Conservation (phyloP, 2,888 invertebrate genomes). For the Seira sanloemensis region DNA sequence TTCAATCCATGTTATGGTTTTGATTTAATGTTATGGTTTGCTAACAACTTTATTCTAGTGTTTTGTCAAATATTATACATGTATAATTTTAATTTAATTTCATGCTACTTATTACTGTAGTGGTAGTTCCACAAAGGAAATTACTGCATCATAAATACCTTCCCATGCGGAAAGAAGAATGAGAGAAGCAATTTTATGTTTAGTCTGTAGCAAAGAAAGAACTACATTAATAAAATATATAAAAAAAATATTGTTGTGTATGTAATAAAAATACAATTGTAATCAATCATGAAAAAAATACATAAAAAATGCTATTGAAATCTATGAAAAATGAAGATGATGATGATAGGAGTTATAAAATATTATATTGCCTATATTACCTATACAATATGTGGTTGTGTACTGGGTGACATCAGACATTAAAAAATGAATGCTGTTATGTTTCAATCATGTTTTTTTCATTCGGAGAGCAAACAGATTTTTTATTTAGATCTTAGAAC, state of each 20-base stretch:
- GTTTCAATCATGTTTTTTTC: slow-evolving; percentile 28
- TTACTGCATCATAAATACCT: neutral
- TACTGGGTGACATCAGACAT: slow-evolving; percentile 63
- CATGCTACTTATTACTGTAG: slow-evolving; percentile 13
- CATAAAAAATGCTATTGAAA: slow-evolving; percentile 30
- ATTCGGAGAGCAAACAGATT: neutral
- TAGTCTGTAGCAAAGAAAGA: slow-evolving; percentile 5
- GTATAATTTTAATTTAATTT: slow-evolving; percentile 53
- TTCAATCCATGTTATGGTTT: neutral
- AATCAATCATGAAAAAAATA: slow-evolving; percentile 36
- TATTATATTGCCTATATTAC: slow-evolving; percentile 23
- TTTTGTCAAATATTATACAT: slow-evolving; percentile 35
- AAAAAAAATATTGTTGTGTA: slow-evolving; percentile 27
- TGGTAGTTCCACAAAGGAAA: neutral
- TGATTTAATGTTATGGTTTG: slow-evolving; percentile 43
- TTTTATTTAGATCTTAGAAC: neutral
- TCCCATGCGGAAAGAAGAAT: neutral
- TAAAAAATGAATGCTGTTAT: slow-evolving; percentile 61
- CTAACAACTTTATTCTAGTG: slow-evolving; percentile 46
- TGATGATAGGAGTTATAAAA: slow-evolving; percentile 59
- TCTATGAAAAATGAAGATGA: slow-evolving; percentile 54
- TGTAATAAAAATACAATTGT: slow-evolving; percentile 26
- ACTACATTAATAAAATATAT: slow-evolving; percentile 18
- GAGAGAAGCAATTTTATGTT: slow-evolving; percentile 8
- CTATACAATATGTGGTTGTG: slow-evolving; percentile 49